Evolutionary conservation across 2,797 vertebrate species (phyloP).

Genomic region (Epinephelus awoara): DNA sequence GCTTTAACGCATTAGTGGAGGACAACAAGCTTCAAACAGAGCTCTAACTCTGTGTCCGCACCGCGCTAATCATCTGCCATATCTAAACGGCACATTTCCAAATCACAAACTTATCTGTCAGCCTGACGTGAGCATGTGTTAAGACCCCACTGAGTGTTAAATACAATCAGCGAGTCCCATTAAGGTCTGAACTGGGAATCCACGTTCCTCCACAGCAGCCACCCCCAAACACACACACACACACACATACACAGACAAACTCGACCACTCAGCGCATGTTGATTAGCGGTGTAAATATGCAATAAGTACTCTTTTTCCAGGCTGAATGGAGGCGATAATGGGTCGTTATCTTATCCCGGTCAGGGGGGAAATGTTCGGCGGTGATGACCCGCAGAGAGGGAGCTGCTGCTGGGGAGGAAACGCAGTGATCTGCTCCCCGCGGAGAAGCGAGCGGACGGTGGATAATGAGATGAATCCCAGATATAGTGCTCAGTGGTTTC

Average conservation of each 20-base stretch:
- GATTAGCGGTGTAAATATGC: slow-evolving; percentile 78
- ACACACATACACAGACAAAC: slow-evolving; percentile 11
- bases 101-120: slow-evolving; percentile 52
- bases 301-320: slow-evolving; percentile 66
- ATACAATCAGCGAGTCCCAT: slow-evolving; percentile 73
- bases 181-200: slow-evolving; percentile 70
- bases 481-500: slow-evolving; percentile 24
- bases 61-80: slow-evolving; percentile 40
- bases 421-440: slow-evolving; percentile 86
- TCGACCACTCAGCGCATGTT: slow-evolving; percentile 63
- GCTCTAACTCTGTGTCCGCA: neutral
- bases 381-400: slow-evolving; percentile 75
- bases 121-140: slow-evolving; percentile 50
- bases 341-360: slow-evolving; percentile 78
- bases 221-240: neutral
- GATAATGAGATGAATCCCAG: slow-evolving; percentile 74
- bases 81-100: slow-evolving; percentile 43
- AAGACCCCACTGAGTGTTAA: slow-evolving; percentile 55
- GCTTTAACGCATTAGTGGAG: slow-evolving; percentile 31
- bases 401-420: slow-evolving; percentile 77
- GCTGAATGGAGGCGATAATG: slow-evolving; percentile 81
- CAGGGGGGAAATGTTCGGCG: slow-evolving; percentile 74
- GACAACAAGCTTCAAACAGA: slow-evolving; percentile 15
- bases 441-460: slow-evolving; percentile 35
- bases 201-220: slow-evolving; percentile 68